These are phyloP conservation scores for Vollenhovia emeryi DNA, from an alignment of 1,140 invertebrate species.

Conservation along the genomic window DNA sequence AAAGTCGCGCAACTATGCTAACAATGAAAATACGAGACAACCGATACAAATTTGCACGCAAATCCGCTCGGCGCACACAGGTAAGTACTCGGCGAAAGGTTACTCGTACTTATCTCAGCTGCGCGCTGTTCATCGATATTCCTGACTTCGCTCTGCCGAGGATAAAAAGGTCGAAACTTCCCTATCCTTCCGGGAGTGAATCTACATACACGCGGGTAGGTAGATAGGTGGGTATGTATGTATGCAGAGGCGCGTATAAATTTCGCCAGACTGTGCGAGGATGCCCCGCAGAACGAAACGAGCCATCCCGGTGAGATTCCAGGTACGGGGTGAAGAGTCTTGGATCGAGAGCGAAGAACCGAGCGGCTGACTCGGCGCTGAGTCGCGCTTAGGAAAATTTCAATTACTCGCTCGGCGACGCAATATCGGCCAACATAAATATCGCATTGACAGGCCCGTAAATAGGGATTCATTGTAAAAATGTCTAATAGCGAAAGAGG, in stretches of 20 bases:
- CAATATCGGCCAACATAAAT: constrained; percentile 84
- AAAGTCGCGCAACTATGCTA: background rate
- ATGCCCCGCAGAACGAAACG: background rate
- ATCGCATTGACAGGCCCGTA: constrained; percentile 82
- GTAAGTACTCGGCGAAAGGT: constrained; percentile 56
- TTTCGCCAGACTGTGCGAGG: constrained; percentile 42
- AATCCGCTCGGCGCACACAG: constrained; percentile 1
- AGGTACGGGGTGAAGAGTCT: constrained; percentile 25
- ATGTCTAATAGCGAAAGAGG: constrained; percentile 70
- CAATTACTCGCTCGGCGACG: constrained; percentile 83
- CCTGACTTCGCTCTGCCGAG: constrained; percentile 40
- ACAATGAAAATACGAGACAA: constrained; percentile 5
- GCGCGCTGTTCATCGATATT: constrained; percentile 68
- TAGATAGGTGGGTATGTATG: constrained; percentile 5
- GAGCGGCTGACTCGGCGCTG: constrained; percentile 72
- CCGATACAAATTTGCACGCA: constrained; percentile 50
- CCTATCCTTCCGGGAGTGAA: constrained; percentile 39
- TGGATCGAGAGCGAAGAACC: constrained; percentile 49
- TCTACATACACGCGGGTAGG: constrained; percentile 29
- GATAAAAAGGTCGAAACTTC: constrained; percentile 65
- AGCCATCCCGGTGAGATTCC: constrained; percentile 11
- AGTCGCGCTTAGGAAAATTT: constrained; percentile 77
- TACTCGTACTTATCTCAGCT: constrained; percentile 47
- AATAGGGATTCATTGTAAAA: constrained; percentile 84
- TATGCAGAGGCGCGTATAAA: constrained; percentile 56